Evolutionary conservation across 2,797 vertebrate species (phyloP), one percentile per base, ranked within the genome.

Genomic region (Eidolon dupreanum): DNA sequence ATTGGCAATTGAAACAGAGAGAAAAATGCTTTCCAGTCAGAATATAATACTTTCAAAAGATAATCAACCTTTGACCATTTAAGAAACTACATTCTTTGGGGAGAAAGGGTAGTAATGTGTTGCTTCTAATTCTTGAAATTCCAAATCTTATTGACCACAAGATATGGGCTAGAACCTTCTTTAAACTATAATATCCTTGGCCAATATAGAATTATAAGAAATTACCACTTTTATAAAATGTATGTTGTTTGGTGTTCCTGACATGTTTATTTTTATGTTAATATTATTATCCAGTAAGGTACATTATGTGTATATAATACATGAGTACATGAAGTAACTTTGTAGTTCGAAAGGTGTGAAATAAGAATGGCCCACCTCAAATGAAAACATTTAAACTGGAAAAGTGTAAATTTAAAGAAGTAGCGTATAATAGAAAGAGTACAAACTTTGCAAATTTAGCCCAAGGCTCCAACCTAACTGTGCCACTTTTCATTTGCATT

Each of bases 241-340:
- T 88, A 78, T 55, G 28, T 43, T 57, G 53, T 71, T 94, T 46
- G 31, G 12, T 85, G 17, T 89, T 88, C 19, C 78, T 53, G 31
- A 20, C 8, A n/a, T 26, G 16, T 63, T 79, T 75, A 63, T 90
- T 88, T 97, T 84, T 81, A 94, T 77, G 16, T 82, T 90, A 94
- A 71, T 63, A 59, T 88, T 92, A 92, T 89, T 78, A 88, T 4
- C 33, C 36, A 88, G 5, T 36, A 88, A 81, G 51, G n/a, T 16
- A 36, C 19, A 49, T 36, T 36, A 71, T 82, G 65, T 10, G n/a
- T 53, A 61, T 65, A 43, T 81, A 73, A 55, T 75, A 71, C 13
- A 28, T 38, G 15, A 36, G 22, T 63, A 49, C n/a, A 28, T 90
- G 28, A 59, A 90, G 15, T 81, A 71, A 90, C 8, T 53, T 73